Evolutionary conservation across 2,113 vertebrate genomes (phyloP).

Genomic region (Hystrix cristata): DNA sequence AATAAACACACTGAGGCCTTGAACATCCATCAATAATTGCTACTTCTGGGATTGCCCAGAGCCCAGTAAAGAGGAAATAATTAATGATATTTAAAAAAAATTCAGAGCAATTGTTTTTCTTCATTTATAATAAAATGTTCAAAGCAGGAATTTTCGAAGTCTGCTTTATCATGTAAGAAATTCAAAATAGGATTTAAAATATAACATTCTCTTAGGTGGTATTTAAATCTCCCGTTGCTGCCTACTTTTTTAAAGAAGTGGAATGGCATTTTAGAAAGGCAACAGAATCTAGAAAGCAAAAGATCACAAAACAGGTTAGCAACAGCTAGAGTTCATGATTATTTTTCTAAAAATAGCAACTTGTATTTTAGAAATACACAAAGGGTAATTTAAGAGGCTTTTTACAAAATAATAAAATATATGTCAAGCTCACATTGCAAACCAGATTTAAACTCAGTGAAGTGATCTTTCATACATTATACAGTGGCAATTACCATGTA

Average conservation of each 20-base stretch:
- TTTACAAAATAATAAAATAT: slow-evolving; percentile 85
- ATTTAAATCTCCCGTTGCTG: slow-evolving; percentile 77
- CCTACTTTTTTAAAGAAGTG: slow-evolving; percentile 76
- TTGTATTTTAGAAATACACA: slow-evolving; percentile 82
- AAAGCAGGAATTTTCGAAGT: slow-evolving; percentile 61
- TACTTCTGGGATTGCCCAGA: neutral
- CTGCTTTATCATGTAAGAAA: slow-evolving; percentile 60
- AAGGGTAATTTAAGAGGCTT: slow-evolving; percentile 84
- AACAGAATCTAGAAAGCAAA: slow-evolving; percentile 72
- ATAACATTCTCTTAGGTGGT: slow-evolving; percentile 65
- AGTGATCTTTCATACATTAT: slow-evolving; percentile 86
- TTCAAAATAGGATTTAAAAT: slow-evolving; percentile 68
- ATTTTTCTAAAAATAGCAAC: slow-evolving; percentile 76
- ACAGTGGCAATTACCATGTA: slow-evolving; percentile 85
- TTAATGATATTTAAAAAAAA: neutral
- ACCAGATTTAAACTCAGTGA: slow-evolving; percentile 83
- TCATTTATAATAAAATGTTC: slow-evolving; percentile 27
- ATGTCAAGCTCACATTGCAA: slow-evolving; percentile 82
- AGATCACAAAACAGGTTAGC: slow-evolving; percentile 62
- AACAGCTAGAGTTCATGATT: slow-evolving; percentile 75
- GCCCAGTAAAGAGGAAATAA: neutral
- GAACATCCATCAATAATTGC: neutral
- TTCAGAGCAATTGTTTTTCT: slow-evolving; percentile 35
- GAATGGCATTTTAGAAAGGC: slow-evolving; percentile 76
- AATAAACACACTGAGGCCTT: neutral